phyloP scores from a whole-genome alignment of 2,797 vertebrate species.

The Hydrophis major region DNA sequence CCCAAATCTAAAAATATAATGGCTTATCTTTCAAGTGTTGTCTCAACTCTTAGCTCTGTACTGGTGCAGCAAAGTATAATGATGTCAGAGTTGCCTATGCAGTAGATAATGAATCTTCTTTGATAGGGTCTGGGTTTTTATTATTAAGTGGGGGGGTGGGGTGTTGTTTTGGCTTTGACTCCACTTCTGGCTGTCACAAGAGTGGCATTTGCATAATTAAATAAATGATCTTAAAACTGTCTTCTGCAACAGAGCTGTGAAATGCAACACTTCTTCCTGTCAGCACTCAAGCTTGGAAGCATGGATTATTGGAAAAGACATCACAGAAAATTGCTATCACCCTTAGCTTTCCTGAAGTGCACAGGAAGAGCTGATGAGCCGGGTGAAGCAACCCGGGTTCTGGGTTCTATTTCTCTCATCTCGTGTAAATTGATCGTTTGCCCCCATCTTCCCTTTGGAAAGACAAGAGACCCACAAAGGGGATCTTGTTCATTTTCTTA shows the following conservation, averaged over 20 bases:
- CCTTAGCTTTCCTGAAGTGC: constrained; percentile 57
- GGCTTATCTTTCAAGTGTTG: constrained; percentile 38
- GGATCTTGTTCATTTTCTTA: constrained; percentile 26
- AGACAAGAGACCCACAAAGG: constrained; percentile 47
- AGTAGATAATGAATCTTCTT: constrained; percentile 65
- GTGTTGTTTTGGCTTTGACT: constrained; percentile 49
- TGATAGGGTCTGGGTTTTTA: constrained; percentile 57
- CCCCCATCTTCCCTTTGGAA: constrained; percentile 50
- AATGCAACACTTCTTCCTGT: constrained; percentile 62
- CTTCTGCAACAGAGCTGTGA: constrained; percentile 62
- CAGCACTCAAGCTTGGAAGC: constrained; percentile 56
- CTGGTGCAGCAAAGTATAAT: constrained; percentile 31
- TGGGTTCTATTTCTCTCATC: constrained; percentile 56
- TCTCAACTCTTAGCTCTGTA: constrained; percentile 47
- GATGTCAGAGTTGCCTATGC: constrained; percentile 30
- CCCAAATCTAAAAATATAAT: constrained; percentile 47
- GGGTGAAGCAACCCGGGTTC: constrained; percentile 39
- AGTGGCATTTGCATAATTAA: constrained; percentile 71
- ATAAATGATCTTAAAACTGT: constrained; percentile 69
- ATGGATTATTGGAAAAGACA: constrained; percentile 69
- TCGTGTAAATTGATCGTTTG: constrained; percentile 62
- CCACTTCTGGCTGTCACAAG: constrained; percentile 66
- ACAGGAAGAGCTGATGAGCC: constrained; percentile 47
- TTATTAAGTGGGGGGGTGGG: constrained; percentile 44
- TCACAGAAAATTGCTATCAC: constrained; percentile 71